Conservation (phyloP, 2,113 vertebrate species). For the Osmerus mordax region DNA sequence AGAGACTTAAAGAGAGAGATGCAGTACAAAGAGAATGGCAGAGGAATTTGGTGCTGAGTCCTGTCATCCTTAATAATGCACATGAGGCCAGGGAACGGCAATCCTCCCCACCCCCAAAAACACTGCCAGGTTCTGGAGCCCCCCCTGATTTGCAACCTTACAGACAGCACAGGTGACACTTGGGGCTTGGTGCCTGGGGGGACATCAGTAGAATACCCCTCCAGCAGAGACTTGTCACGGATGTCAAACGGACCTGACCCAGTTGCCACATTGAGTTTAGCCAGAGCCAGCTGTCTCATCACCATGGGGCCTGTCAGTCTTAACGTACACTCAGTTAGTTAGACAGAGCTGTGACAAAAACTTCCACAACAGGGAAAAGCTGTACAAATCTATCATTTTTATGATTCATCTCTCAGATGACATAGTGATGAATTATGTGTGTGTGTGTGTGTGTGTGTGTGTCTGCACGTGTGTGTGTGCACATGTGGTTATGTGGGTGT, state of each 20-base stretch:
- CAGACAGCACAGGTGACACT: slow-evolving; percentile 40
- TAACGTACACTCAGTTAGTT: slow-evolving; percentile 15
- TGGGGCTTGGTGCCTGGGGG: slow-evolving; percentile 45
- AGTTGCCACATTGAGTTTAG: slow-evolving; percentile 55
- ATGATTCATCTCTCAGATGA: not conserved
- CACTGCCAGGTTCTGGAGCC: slow-evolving; percentile 17
- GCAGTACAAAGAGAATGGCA: slow-evolving; percentile 69
- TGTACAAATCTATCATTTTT: slow-evolving; percentile 27
- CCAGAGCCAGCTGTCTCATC: slow-evolving; percentile 60
- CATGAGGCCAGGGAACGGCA: slow-evolving; percentile 34
- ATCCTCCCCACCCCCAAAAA: slow-evolving; percentile 46
- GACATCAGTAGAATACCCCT: slow-evolving; percentile 31
- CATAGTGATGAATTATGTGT: not conserved
- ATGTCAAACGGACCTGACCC: slow-evolving; percentile 58
- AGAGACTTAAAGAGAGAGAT: not conserved
- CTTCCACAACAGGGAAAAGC: not conserved
- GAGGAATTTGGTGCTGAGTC: slow-evolving; percentile 53
- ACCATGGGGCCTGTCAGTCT: slow-evolving; percentile 49
- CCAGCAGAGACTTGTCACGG: slow-evolving; percentile 49
- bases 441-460: slow-evolving; percentile 30
- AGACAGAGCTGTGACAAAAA: slow-evolving; percentile 27
- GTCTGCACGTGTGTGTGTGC: not conserved
- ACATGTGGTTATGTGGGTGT: slow-evolving; percentile 29
- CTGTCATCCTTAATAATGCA: slow-evolving; percentile 65
- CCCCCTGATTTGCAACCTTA: slow-evolving; percentile 10